Evolutionary conservation across 2,797 vertebrate species (phyloP).

Genomic region (Acrocephalus scirpaceus): DNA sequence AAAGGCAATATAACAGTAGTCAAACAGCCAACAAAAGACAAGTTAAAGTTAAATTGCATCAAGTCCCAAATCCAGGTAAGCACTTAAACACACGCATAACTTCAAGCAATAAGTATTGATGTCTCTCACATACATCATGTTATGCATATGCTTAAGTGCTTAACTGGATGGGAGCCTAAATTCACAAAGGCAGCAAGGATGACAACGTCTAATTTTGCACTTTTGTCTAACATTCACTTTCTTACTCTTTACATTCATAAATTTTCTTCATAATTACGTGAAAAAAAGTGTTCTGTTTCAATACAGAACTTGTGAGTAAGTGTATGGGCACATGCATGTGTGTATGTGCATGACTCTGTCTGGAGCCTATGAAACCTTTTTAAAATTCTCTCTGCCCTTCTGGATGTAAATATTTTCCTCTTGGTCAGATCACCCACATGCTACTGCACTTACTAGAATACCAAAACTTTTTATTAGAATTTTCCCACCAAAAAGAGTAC

Average conservation of each 20-base stretch:
- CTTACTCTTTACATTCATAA: not conserved
- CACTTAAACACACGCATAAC: conserved; percentile 5
- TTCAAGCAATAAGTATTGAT: conserved; percentile 1
- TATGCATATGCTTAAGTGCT: not conserved
- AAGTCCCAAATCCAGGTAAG: conserved; percentile 3
- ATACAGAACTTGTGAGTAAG: not conserved
- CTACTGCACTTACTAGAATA: not conserved
- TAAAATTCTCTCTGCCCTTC: not conserved
- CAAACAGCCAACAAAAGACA: not conserved
- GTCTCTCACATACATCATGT: not conserved
- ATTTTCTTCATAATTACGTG: not conserved
- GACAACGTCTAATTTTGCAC: not conserved
- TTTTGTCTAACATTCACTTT: not conserved
- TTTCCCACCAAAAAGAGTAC: not conserved
- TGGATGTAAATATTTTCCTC: not conserved
- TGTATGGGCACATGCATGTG: no score
- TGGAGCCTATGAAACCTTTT: not conserved
- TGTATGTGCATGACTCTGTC: not conserved
- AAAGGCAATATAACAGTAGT: not conserved
- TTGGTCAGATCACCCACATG: not conserved
- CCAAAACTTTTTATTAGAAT: not conserved
- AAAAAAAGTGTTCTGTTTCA: not conserved
- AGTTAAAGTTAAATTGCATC: not conserved
- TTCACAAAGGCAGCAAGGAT: not conserved
- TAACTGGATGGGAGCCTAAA: not conserved